Evolutionary conservation across 2,888 invertebrate genomes (phyloP), one percentile per base, ranked within the genome.

Genomic region (Chydorus sphaericus): DNA sequence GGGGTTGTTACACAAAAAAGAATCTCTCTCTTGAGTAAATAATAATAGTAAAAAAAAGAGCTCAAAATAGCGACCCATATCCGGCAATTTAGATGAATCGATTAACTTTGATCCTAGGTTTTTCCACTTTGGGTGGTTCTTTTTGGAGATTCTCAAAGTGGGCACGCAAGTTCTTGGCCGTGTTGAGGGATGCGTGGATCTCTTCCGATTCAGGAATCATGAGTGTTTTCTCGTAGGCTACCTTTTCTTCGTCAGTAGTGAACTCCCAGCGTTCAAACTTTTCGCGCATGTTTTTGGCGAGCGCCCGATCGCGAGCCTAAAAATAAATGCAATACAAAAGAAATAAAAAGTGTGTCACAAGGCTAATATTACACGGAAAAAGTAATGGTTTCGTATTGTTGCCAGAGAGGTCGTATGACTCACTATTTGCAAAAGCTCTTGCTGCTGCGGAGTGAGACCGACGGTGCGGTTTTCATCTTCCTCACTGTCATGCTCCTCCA

Each of bases 211-310:
- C 38, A 52, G 29, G 37, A 23, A 57, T 48, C 39, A 38, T 33
- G 14, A 80, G 77, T 23, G 50, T 44, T 14, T 37, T 31, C 26
- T 53, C 28, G 37, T 49, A 48, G 37, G 50, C 55, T 48, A 54
- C 59, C 59, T 78, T 76, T 67, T 82, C 83, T 33, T 54, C 55
- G 2, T 80, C 77, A 36, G 55, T 59, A 18, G 49, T 59, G 7
- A 58, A 59, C 66, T 83, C 82, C 90, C 90, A 90, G 65, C 83
- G 77, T 71, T 92, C 91, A 72, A 91, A 92, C 67, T 89, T 87
- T 59, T 82, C 86, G 63, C 87, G 79, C 66, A 92, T 75, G 60
- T 84, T 82, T 69, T 83, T 87, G 20, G 91, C 89, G 61, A 86
- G 79, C 0, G 86, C 89, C 11, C 54, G 44, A 20, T 57, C 57